phyloP scores from a whole-genome alignment of 1,140 invertebrate species.

The Microplitis mediator region DNA sequence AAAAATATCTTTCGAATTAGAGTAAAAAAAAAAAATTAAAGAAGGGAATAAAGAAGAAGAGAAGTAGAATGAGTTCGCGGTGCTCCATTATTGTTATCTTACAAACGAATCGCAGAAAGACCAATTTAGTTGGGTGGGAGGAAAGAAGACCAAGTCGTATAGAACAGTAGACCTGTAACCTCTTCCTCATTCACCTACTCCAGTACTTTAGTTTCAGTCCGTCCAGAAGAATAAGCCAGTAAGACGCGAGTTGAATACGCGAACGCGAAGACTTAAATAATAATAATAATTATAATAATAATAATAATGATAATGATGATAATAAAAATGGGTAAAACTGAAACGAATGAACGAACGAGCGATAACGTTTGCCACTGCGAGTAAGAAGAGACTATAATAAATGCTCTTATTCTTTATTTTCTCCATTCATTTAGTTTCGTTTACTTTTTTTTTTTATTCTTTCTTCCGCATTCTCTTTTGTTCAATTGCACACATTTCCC shows the following conservation, averaged over 20 bases:
- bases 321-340: background rate
- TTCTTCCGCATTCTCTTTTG: too few relatives aligned
- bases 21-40: background rate
- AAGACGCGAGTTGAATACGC: conserved; percentile 27
- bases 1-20: background rate
- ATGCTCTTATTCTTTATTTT: conserved; percentile 15
- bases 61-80: conserved; percentile 7
- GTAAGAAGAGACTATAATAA: conserved; percentile 6
- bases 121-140: conserved; percentile 17
- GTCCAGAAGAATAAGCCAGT: conserved; percentile 2
- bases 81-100: conserved; percentile 33
- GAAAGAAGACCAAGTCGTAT: too few relatives aligned
- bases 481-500: background rate
- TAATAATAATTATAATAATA: too few relatives aligned
- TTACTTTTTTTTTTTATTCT: background rate
- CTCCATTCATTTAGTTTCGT: background rate
- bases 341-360: background rate
- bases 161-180: background rate
- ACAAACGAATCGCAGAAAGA: conserved; percentile 30
- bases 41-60: background rate
- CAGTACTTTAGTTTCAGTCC: background rate
- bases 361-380: conserved; percentile 6
- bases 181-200: conserved; percentile 21
- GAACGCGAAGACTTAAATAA: background rate
- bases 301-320: background rate